Evolutionary conservation across 2,888 invertebrate species (phyloP), one percentile per base, ranked within the genome.

Genomic region (Volucella inflata): DNA sequence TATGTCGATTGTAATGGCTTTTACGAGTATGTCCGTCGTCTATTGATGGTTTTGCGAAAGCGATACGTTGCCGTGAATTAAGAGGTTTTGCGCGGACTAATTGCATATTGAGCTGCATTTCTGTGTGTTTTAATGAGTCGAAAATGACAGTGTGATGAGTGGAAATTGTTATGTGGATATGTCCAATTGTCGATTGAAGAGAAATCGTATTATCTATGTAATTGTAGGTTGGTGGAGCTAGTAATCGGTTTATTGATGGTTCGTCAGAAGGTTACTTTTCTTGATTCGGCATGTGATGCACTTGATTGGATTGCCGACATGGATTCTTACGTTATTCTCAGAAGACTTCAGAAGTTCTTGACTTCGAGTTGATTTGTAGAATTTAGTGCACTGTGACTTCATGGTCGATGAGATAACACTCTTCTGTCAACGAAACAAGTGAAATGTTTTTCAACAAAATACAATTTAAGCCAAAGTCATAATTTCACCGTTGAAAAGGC

Each of bases 181-280:
- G 17, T 62, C 11, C 8, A 30, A 21, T 40, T n/a, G 14, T 30
- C 38, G 16, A 30, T 21, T 44, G 55, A n/a, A 50, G 78, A 78
- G 70, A 78, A 78, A 78, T 78, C 78, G 42, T 55, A 44, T 78
- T 55, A 71, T 64, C 57, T 64, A 57, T 71, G 70, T 64, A 78
- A 78, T 68, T 76, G 50, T 21, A 44, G 44, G 59, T 76, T 42
- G 51, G 59, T 60, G 76, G 50, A 36, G 67, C 10, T 51, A 44
- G 16, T 68, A 60, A 76, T 60, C 59, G 76, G 59, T 44, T 76
- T 68, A 76, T 68, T 67, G 36, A 59, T 30, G 57, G 55, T 48
- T 55, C 8, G 30, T 40, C 14, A 40, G 48, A 46, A 21, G 11
- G 8, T 16, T 57, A 21, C 48, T 38, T 40, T 62, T 53, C 36